Evolutionary conservation across 2,113 vertebrate genomes (phyloP).

Genomic region (Hippolais icterina): DNA sequence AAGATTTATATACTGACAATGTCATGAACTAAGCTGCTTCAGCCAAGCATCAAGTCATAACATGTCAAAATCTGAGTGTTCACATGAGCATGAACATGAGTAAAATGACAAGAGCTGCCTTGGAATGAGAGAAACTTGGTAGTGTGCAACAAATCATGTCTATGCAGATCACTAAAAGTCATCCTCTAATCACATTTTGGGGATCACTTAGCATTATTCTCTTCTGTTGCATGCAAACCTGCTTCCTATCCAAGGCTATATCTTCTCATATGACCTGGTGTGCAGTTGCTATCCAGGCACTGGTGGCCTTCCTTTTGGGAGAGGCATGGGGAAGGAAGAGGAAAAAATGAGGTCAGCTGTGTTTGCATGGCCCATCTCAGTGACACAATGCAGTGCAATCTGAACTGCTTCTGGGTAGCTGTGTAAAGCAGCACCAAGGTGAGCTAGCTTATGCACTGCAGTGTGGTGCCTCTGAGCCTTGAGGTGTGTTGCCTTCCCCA

Average conservation of each 20-base stretch:
- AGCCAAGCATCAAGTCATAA: neutral
- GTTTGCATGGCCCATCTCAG: neutral
- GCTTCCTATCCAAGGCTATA: neutral
- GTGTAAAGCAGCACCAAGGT: neutral
- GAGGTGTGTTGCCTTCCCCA: neutral
- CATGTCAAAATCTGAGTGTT: neutral
- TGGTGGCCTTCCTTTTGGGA: neutral
- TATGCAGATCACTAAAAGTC: neutral
- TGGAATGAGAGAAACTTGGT: neutral
- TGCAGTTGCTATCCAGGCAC: neutral
- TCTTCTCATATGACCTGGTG: neutral
- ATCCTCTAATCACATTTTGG: neutral
- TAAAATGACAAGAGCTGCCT: neutral
- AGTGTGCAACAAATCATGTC: neutral
- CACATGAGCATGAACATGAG: neutral
- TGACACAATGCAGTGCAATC: neutral
- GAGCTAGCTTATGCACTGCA: neutral
- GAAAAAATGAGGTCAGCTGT: neutral
- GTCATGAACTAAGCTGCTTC: neutral
- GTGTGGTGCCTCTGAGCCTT: rapidly evolving
- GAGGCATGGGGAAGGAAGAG: neutral
- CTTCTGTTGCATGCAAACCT: neutral
- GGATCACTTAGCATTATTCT: neutral
- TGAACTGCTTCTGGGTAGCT: neutral
- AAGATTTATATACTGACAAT: neutral